Evolutionary conservation across 2,888 invertebrate species (phyloP).

Genomic region (Listrodromus nycthemerus): DNA sequence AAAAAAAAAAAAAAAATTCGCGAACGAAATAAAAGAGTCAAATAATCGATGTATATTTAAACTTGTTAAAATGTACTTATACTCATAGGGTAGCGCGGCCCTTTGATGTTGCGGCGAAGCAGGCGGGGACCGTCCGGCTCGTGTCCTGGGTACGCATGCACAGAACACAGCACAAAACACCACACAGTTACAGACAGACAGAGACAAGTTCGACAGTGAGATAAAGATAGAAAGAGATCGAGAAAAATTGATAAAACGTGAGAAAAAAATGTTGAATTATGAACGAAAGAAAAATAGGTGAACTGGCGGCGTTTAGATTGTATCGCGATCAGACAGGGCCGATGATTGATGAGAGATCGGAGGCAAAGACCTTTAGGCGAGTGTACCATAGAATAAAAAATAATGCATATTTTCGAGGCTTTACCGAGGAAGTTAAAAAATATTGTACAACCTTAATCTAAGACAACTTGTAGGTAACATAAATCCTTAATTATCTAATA

Average conservation of each 20-base stretch:
- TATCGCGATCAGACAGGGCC: background rate
- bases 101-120: conserved; percentile 82
- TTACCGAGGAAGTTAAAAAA: no score
- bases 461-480: no score
- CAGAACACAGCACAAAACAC: conserved; percentile 84
- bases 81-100: conserved; percentile 84
- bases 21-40: conserved; percentile 34
- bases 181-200: conserved; percentile 82
- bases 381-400: background rate
- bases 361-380: background rate
- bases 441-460: no score
- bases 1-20: conserved; percentile 21
- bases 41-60: conserved; percentile 52
- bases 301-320: background rate
- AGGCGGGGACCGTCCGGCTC: conserved; percentile 84
- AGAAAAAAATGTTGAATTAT: background rate
- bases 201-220: conserved; percentile 71
- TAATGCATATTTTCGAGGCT: background rate
- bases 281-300: background rate
- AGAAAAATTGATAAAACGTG: conserved; percentile 23
- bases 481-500: no score
- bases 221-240: conserved; percentile 69
- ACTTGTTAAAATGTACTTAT: conserved; percentile 81
- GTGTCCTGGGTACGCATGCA: conserved; percentile 84
- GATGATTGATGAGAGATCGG: background rate